Percentiles rank a stretch among this genome's conserved stretches.
These are phyloP conservation scores for Lichenostomus cassidix DNA, from an alignment of 2,113 vertebrate species.

Conservation along the genomic window DNA sequence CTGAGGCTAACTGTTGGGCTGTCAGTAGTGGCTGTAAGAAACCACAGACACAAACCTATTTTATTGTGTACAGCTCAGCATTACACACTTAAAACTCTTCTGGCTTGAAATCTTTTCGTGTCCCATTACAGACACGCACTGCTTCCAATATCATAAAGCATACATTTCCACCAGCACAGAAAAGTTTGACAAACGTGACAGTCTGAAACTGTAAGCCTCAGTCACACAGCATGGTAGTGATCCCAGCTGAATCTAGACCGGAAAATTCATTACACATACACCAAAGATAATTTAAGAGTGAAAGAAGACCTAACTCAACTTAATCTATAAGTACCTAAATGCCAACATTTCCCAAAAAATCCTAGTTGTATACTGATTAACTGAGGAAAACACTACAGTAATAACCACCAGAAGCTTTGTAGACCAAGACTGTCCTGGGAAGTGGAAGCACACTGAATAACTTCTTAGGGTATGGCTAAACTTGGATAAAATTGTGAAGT, in stretches of 20 bases:
- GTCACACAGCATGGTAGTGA: background rate
- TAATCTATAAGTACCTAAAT: background rate
- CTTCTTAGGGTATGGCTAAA: background rate
- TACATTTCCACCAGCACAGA: background rate
- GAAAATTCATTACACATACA: background rate
- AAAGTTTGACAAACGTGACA: background rate
- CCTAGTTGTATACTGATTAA: background rate
- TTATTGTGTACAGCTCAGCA: background rate
- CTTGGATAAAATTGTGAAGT: background rate
- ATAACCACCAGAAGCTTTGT: background rate
- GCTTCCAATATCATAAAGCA: background rate
- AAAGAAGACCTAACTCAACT: background rate
- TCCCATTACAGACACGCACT: background rate
- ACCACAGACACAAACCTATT: conserved; percentile 28
- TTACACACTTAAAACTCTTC: background rate
- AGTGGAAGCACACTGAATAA: background rate
- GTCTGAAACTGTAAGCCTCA: background rate
- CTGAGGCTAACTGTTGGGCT: conserved; percentile 93
- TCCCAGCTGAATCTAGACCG: background rate
- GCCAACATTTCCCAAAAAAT: background rate
- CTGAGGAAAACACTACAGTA: background rate
- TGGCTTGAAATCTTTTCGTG: background rate
- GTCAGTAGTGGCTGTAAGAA: conserved; percentile 89
- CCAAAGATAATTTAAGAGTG: background rate
- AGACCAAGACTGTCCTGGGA: background rate